These are phyloP conservation scores for Gallinago nigripennis DNA, from an alignment of 2,797 vertebrate species.

Conservation along the genomic window DNA sequence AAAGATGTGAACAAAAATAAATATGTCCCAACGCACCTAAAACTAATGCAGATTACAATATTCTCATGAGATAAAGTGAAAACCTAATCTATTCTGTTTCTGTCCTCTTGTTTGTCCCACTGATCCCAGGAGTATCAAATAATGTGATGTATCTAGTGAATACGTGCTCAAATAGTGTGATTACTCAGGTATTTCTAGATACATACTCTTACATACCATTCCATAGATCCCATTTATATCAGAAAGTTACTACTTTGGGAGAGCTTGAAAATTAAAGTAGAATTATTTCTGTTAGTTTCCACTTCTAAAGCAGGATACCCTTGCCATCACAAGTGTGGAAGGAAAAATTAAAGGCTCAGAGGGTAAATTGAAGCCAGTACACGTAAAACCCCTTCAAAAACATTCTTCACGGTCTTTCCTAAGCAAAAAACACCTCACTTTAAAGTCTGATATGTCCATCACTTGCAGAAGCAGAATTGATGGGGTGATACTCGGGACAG, in stretches of 20 bases:
- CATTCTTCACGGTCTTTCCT: constrained; percentile 6
- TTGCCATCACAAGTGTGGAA: background rate
- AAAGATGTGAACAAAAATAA: background rate
- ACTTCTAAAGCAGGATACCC: background rate
- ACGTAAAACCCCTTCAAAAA: constrained; percentile 20
- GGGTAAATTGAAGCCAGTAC: constrained; percentile 25
- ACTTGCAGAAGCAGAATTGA: constrained; percentile 34
- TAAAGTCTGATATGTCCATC: constrained; percentile 29
- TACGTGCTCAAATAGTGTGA: background rate
- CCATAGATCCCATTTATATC: background rate
- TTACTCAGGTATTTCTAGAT: background rate
- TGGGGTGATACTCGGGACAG: background rate
- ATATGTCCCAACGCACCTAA: background rate
- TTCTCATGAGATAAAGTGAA: background rate
- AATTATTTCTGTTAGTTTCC: background rate
- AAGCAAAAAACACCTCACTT: constrained; percentile 3
- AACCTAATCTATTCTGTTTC: background rate
- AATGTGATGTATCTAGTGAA: background rate
- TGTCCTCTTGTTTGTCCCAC: background rate
- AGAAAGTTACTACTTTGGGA: background rate
- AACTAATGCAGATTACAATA: background rate
- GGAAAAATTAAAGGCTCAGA: background rate
- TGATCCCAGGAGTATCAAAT: background rate
- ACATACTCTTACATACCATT: background rate
- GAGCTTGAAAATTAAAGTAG: background rate